These are phyloP conservation scores for Cepaea hortensis DNA, from an alignment of 2,888 invertebrate species.

Conservation along the genomic window DNA sequence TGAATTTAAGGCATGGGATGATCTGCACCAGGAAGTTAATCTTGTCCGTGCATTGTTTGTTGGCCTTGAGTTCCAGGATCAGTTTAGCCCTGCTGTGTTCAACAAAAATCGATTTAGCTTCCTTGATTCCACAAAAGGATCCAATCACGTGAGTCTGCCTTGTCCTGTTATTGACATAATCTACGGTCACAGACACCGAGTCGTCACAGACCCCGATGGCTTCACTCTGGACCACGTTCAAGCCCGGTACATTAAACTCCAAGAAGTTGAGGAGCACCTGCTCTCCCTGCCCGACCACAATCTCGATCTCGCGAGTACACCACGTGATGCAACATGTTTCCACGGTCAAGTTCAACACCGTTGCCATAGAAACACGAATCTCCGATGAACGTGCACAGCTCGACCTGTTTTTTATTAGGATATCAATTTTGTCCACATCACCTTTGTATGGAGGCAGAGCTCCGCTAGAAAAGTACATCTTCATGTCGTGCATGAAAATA, in stretches of 20 bases:
- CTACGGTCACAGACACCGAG: neutral
- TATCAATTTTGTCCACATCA: neutral
- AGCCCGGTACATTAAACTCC: slow-evolving; percentile 34
- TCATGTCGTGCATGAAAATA: neutral
- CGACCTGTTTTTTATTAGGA: slow-evolving; percentile 29
- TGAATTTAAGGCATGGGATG: slow-evolving; percentile 24
- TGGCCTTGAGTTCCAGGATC: slow-evolving; percentile 14
- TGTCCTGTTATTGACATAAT: neutral
- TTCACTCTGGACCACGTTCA: slow-evolving; percentile 23
- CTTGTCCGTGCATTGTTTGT: slow-evolving; percentile 38
- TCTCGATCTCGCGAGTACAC: slow-evolving; percentile 14
- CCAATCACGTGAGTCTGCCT: neutral
- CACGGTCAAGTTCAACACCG: slow-evolving; percentile 28
- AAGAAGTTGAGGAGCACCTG: slow-evolving; percentile 34
- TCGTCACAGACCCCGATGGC: slow-evolving; percentile 25
- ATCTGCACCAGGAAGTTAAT: slow-evolving; percentile 30
- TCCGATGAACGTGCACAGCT: neutral
- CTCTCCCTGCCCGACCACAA: neutral
- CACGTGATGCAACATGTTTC: slow-evolving; percentile 39
- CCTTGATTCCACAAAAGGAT: slow-evolving; percentile 39
- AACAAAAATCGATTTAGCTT: slow-evolving; percentile 18
- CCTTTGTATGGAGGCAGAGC: neutral
- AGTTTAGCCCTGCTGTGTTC: slow-evolving; percentile 27
- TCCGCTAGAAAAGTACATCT: neutral
- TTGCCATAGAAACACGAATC: neutral